Evolutionary conservation across 2,113 vertebrate genomes (phyloP).

Genomic region (Pomatostomus ruficeps): DNA sequence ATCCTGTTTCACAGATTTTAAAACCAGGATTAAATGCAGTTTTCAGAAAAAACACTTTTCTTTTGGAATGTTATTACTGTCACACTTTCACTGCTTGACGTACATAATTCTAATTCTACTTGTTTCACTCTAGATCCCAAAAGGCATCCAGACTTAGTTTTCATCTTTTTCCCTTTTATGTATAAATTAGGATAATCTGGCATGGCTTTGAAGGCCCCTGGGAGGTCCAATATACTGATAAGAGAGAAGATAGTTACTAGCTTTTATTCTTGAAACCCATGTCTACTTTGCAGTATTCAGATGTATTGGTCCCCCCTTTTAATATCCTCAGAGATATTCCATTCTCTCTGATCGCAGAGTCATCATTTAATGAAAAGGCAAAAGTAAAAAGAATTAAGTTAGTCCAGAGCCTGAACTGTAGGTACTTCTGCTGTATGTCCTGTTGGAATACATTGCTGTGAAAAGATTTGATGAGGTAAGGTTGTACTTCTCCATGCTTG

Average conservation of each 20-base stretch:
- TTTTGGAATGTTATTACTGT: not conserved
- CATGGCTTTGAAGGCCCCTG: not conserved
- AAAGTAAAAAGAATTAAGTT: not conserved
- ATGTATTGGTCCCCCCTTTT: not conserved
- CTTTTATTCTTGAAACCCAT: not conserved
- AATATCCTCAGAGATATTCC: not conserved
- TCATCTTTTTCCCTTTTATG: not conserved
- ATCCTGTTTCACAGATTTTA: not conserved
- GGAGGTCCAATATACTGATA: not conserved
- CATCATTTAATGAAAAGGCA: not conserved
- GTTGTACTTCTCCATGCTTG: not conserved
- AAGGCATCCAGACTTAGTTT: not conserved
- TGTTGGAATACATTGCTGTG: not conserved
- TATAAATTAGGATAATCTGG: not conserved
- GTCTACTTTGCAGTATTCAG: not conserved
- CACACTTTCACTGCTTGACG: not conserved
- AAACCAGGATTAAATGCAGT: not conserved
- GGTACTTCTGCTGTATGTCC: not conserved
- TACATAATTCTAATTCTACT: not conserved
- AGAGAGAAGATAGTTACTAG: not conserved
- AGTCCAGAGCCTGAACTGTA: not conserved
- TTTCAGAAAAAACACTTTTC: not conserved
- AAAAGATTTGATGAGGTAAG: not conserved
- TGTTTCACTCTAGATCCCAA: not conserved
- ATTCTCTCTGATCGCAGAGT: not conserved